These are phyloP conservation scores for Phengaris alcon DNA, from an alignment of 2,888 invertebrate genomes.

Conservation along the genomic window DNA sequence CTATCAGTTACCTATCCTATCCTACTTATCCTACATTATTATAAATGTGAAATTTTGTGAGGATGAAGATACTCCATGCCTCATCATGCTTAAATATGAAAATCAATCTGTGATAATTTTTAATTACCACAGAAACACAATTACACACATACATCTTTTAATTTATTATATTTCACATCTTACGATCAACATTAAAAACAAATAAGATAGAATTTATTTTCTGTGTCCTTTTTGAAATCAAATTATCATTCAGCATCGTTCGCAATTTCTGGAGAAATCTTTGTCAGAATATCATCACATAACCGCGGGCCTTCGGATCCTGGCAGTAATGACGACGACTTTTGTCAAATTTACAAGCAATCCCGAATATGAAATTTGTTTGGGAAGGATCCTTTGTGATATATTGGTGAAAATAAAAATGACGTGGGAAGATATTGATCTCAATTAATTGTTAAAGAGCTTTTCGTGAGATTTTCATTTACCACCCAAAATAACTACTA, in stretches of 20 bases:
- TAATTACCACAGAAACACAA: not conserved
- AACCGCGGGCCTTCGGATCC: slow-evolving; percentile 40
- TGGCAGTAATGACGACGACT: slow-evolving; percentile 34
- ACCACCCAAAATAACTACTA: not conserved
- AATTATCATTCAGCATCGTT: slow-evolving; percentile 22
- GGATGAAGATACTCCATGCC: too few relatives aligned
- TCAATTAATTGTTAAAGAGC: not conserved
- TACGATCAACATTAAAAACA: not conserved
- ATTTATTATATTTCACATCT: not conserved
- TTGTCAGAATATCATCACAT: slow-evolving; percentile 47
- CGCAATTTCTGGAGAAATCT: slow-evolving; percentile 22
- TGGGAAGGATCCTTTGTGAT: not conserved
- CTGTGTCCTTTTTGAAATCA: slow-evolving; percentile 2
- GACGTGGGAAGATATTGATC: too few relatives aligned
- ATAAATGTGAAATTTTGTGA: too few relatives aligned
- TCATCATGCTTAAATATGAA: too few relatives aligned
- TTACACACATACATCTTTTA: not conserved
- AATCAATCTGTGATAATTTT: too few relatives aligned
- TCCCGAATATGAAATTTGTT: slow-evolving; percentile 21
- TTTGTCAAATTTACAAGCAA: slow-evolving; percentile 25
- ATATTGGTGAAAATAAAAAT: too few relatives aligned
- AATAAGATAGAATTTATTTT: not conserved
- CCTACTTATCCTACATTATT: too few relatives aligned
- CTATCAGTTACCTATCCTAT: not conserved
- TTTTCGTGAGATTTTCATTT: not conserved